Evolutionary conservation across 2,113 vertebrate species (phyloP), one percentile per base, ranked within the genome.

Genomic region (Hypanus sabinus): DNA sequence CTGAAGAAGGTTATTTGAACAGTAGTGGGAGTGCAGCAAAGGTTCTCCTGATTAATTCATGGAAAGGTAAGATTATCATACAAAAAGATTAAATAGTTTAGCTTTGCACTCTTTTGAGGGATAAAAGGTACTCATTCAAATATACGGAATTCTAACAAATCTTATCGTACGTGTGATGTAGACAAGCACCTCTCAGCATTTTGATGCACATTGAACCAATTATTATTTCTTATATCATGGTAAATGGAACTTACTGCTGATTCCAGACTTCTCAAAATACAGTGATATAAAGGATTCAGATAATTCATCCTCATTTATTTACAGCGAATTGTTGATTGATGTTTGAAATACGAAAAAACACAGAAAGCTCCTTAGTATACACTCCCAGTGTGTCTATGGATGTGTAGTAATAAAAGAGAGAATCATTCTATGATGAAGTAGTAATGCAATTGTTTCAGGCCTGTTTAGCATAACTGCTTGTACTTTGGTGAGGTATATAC

Each of bases 281-380:
- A 81, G 46, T 38, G 8, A 81, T 38, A 55, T 38, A 36, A 81
- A 22, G 80, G 1, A 81, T 81, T 81, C 80, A 46, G 38, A 38
- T 81, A 81, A 81, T 81, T 36, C 46, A 81, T 20, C 46, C 7
- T 46, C 36, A 81, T 38, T 36, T 81, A 36, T 81, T 81, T 22
- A 38, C 80, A 81, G 36, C 80, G 46, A 81, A 81, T 81, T 38
- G 46, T 81, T 81, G 80, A 46, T 81, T 81, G 80, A 81, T 38
- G 80, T 81, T 36, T 81, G 80, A 81, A 81, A 55, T 81, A 81
- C 46, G 46, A 81, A 81, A 81, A 36, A 46, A 81, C n/a, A 38
- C 36, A 81, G 46, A 46, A 16, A 55, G 14, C 10, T 81, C 80
- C 46, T 46, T 46, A 81, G 20, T 46, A 55, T 81, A 81, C 46